phyloP scores from a whole-genome alignment of 2,113 vertebrate species.

The Notothenia coriiceps region DNA sequence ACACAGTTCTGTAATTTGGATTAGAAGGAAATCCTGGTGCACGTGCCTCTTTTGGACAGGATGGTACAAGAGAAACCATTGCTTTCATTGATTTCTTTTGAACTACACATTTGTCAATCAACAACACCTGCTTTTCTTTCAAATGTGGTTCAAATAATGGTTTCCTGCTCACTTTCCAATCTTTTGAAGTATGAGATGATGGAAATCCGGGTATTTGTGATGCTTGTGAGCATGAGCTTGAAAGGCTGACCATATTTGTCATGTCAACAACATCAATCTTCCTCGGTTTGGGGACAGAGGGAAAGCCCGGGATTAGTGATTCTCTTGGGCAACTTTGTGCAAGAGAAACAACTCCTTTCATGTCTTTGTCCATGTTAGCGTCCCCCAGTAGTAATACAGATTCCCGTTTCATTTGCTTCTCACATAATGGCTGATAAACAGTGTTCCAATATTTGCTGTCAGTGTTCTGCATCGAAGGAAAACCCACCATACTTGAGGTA shows the following conservation, averaged over 20 bases:
- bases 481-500: constrained; percentile 49
- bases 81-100: constrained; percentile 33
- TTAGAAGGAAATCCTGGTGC: constrained; percentile 52
- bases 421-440: constrained; percentile 38
- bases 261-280: constrained; percentile 9
- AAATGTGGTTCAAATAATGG: constrained; percentile 27
- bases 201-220: constrained; percentile 63
- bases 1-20: constrained; percentile 12
- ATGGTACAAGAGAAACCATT: constrained; percentile 58
- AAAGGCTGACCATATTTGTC: constrained; percentile 54
- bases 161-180: constrained; percentile 50
- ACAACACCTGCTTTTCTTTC: constrained; percentile 12
- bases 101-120: constrained; percentile 8
- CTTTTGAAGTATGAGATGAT: constrained; percentile 33
- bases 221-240: constrained; percentile 22
- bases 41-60: constrained; percentile 53
- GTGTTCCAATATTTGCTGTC: constrained; percentile 53
- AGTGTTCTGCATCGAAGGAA: constrained; percentile 60
- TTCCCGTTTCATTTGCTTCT: constrained; percentile 11
- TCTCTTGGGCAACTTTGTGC: constrained; percentile 55
- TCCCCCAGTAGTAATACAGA: not conserved
- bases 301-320: constrained; percentile 54
- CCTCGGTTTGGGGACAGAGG: constrained; percentile 48
- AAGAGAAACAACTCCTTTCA: constrained; percentile 49
- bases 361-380: constrained; percentile 8